Evolutionary conservation across 2,888 invertebrate species (phyloP).

Genomic region (Drosophila meridiana): DNA sequence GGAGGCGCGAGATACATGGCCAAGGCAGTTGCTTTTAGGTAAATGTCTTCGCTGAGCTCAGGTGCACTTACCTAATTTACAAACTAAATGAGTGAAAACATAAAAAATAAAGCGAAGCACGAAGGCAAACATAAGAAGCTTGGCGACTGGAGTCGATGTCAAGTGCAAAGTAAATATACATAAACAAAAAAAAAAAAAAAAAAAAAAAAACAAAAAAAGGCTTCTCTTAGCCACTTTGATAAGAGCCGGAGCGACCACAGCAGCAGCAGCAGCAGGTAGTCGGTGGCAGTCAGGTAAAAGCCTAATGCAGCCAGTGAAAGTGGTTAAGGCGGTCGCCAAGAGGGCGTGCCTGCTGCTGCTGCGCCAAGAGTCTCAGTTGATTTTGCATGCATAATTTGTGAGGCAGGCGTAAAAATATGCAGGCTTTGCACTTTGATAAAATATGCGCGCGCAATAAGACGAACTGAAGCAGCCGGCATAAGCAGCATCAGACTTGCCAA

Average conservation of each 20-base stretch:
- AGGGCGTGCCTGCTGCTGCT: constrained; percentile 14
- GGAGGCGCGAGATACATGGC: neutral
- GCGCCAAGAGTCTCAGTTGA: constrained; percentile 51
- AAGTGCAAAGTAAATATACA: constrained; percentile 53
- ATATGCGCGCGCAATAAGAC: constrained; percentile 62
- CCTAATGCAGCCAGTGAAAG: constrained; percentile 64
- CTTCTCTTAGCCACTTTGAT: constrained; percentile 65
- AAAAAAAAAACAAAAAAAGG: constrained; percentile 50
- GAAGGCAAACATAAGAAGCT: constrained; percentile 17
- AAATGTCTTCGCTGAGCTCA: constrained; percentile 21
- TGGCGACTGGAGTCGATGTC: constrained; percentile 24
- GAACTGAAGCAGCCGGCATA: constrained; percentile 4
- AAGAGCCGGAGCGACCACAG: constrained; percentile 23
- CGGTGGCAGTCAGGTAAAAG: constrained; percentile 24
- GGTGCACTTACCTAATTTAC: constrained; percentile 61
- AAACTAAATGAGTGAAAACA: constrained; percentile 52
- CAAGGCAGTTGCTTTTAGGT: constrained; percentile 5
- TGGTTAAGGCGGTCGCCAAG: constrained; percentile 35
- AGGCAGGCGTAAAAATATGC: constrained; percentile 71
- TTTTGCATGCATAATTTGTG: constrained; percentile 76
- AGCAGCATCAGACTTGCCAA: neutral
- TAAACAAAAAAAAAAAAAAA: constrained; percentile 54
- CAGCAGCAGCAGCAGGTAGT: neutral
- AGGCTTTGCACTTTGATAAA: constrained; percentile 71
- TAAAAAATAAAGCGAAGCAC: constrained; percentile 4